Evolutionary conservation across 2,113 vertebrate genomes (phyloP).

Genomic region (Choloepus hoffmanni): DNA sequence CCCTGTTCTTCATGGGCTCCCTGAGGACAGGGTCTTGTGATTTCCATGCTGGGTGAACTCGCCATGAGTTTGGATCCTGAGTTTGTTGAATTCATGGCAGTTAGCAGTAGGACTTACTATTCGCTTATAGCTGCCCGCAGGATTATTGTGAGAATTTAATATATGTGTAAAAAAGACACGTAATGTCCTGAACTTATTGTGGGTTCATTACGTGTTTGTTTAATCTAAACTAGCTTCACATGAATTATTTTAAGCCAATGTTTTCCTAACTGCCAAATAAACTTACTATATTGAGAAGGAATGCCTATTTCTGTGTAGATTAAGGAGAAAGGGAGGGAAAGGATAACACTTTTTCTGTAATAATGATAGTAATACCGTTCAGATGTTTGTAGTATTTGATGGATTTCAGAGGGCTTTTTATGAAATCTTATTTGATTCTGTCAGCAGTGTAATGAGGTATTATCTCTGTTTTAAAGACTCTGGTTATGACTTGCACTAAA

Average conservation of each 20-base stretch:
- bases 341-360: conserved; percentile 44
- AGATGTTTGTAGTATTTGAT: conserved; percentile 13
- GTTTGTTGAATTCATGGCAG: not conserved
- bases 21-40: not conserved
- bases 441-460: conserved; percentile 33
- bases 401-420: conserved; percentile 41
- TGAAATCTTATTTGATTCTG: conserved; percentile 61
- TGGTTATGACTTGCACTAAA: conserved; percentile 51
- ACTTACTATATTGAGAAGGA: conserved; percentile 8
- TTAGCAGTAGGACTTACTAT: not conserved
- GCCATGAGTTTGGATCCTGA: not conserved
- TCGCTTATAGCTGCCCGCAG: not conserved
- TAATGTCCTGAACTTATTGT: not conserved
- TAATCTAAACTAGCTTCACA: conserved; percentile 51
- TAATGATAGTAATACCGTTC: conserved; percentile 41
- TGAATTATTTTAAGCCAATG: conserved; percentile 50
- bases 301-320: not conserved
- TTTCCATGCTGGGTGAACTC: not conserved
- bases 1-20: not conserved
- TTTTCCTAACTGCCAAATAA: conserved; percentile 65
- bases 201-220: conserved; percentile 59
- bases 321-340: conserved; percentile 25
- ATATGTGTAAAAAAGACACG: not conserved
- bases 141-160: not conserved
- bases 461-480: conserved; percentile 51